phyloP scores from a whole-genome alignment of 1,140 invertebrate genomes.

The Parapsyche elsis region DNA sequence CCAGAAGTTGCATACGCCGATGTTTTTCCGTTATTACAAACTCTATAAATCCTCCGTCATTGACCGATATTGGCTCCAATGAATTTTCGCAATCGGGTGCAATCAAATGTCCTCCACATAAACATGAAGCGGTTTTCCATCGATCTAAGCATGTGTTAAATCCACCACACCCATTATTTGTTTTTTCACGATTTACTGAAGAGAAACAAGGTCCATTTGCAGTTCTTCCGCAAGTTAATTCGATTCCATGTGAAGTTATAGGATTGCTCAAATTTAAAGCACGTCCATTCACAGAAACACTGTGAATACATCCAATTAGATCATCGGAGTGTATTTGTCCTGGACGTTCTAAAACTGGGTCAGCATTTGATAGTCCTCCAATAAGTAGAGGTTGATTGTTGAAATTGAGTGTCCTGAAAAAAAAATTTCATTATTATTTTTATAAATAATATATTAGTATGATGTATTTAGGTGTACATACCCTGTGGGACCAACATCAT shows the following conservation, averaged over 20 bases:
- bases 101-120: constrained; percentile 75
- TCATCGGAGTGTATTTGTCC: constrained; percentile 92
- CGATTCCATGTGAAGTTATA: constrained; percentile 76
- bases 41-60: constrained; percentile 80
- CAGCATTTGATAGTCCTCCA: constrained; percentile 85
- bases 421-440: constrained; percentile 41
- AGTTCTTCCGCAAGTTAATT: constrained; percentile 78
- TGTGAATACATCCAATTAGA: constrained; percentile 92
- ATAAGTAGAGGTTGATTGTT: constrained; percentile 88
- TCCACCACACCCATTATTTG: constrained; percentile 71
- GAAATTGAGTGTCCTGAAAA: constrained; percentile 88
- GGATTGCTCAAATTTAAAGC: constrained; percentile 83
- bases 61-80: constrained; percentile 82
- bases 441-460: background rate
- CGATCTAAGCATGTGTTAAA: constrained; percentile 82
- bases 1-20: constrained; percentile 83
- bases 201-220: constrained; percentile 71
- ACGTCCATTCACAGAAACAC: constrained; percentile 87
- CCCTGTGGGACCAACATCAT: constrained; percentile 85
- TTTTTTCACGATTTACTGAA: constrained; percentile 61
- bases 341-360: constrained; percentile 85
- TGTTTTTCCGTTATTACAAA: constrained; percentile 87
- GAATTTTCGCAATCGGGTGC: constrained; percentile 84
- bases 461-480: constrained; percentile 33
- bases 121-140: constrained; percentile 80